phyloP scores from a whole-genome alignment of 2,888 invertebrate genomes.

The Thereva nobilitata region DNA sequence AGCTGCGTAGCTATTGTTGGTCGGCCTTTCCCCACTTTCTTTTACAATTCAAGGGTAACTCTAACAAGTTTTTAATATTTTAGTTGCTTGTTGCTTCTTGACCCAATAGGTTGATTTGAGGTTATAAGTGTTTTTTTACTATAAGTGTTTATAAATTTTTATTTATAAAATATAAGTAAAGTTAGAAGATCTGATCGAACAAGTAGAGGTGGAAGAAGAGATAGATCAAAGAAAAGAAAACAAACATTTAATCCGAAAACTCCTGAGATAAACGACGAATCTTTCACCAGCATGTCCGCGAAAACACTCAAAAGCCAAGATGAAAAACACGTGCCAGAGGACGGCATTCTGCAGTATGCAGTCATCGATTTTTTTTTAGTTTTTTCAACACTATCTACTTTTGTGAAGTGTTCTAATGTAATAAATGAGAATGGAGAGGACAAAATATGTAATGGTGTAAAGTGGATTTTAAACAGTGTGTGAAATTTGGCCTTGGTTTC shows the following conservation, averaged over 20 bases:
- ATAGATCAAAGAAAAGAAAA: slow-evolving; percentile 1
- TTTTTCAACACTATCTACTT: slow-evolving; percentile 7
- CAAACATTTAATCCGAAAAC: too few species aligned
- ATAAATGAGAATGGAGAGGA: neutral
- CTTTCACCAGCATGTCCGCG: neutral
- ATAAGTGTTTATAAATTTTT: slow-evolving; percentile 1
- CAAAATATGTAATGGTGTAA: neutral
- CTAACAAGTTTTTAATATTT: too few species aligned
- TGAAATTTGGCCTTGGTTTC: slow-evolving; percentile 20
- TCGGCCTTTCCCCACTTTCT: too few species aligned
- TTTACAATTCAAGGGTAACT: too few species aligned
- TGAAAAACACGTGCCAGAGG: neutral
- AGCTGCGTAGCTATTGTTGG: too few species aligned
- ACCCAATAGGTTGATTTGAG: neutral
- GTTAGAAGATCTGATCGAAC: neutral
- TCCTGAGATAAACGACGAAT: neutral
- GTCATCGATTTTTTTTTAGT: slow-evolving; percentile 8
- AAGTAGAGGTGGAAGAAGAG: neutral
- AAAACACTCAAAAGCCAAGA: too few species aligned
- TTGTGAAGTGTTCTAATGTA: too few species aligned
- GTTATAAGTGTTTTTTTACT: neutral
- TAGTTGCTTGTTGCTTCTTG: neutral
- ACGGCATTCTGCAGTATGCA: neutral
- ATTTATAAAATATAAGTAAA: neutral
- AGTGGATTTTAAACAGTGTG: slow-evolving; percentile 16